Percentiles rank a stretch among this genome's conserved stretches.
phyloP scores from a whole-genome alignment of 2,888 invertebrate genomes.

The Drosophila cyrtoloma region DNA sequence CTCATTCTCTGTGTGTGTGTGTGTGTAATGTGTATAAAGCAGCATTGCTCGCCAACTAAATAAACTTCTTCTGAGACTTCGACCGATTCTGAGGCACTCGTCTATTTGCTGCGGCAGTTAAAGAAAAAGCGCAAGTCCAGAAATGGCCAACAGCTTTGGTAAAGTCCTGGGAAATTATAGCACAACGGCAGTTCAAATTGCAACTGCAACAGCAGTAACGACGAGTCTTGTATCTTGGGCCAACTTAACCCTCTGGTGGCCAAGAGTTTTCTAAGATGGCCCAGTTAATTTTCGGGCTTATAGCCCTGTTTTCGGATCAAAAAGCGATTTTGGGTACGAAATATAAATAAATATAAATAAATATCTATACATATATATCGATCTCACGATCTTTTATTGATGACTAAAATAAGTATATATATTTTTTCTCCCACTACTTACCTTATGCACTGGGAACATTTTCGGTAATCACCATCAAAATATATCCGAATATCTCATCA shows the following conservation, averaged over 20 bases:
- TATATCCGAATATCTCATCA: not conserved
- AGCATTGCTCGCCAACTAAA: constrained; percentile 72
- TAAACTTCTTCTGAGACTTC: constrained; percentile 67
- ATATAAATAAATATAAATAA: not conserved
- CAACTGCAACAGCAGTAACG: constrained; percentile 19
- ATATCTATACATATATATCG: not conserved
- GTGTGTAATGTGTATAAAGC: constrained; percentile 35
- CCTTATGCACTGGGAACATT: not conserved
- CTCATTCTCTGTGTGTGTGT: constrained; percentile 10
- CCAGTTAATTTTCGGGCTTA: not conserved
- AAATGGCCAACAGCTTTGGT: constrained; percentile 50
- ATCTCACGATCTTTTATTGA: not conserved
- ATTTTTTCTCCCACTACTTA: not conserved
- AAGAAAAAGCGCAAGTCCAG: constrained; percentile 69
- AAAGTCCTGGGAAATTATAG: constrained; percentile 66
- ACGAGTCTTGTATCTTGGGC: constrained; percentile 31
- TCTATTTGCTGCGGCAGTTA: constrained; percentile 44
- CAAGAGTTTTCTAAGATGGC: not conserved
- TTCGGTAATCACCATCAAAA: not conserved
- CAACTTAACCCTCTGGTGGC: constrained; percentile 4
- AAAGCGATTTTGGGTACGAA: not conserved
- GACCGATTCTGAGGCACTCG: constrained; percentile 27
- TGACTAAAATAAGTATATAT: not conserved
- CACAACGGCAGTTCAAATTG: constrained; percentile 69
- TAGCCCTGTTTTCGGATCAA: not conserved